Evolutionary conservation across 2,113 vertebrate genomes (phyloP), one percentile per base, ranked within the genome.

Genomic region (Dicrurus megarhynchus): DNA sequence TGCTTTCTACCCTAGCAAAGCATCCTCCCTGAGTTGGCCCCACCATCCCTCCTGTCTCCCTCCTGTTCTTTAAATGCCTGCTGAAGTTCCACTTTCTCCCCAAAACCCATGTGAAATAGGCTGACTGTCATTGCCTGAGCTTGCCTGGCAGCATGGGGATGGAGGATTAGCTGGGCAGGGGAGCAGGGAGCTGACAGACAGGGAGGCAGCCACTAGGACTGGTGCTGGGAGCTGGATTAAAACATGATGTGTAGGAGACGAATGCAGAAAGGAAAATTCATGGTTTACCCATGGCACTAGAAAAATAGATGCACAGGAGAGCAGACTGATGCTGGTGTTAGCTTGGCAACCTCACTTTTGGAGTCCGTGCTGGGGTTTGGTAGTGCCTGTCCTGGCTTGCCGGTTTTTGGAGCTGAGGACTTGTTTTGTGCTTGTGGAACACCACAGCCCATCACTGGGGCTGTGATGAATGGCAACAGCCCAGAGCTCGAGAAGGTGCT

Each of bases 391-490:
- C 37, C 2, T 6, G 75, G 28, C 85, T 90, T 90, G 87, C 47
- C 49, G 37, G 67, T 8, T 76, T 46, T 79, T 35, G 53, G 81
- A 88, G 82, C n/a, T 0, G 16, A 85, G 71, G 32, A 22, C 20
- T 90, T 83, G 85, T 65, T 92, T 83, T 57, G 83, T 84, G 79
- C 68, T 69, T 49, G 41, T 19, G 10, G 73, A 64, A 41, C 23
- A 44, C 18, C 4, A 1, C 3, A 10, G 57, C 49, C 78, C 6
- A 0, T 86, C 47, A 0, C 0, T 50, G 50, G 79, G 65, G 16
- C 81, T 77, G 28, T 5, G 15, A 4, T 32, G 63, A 33, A 17
- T 21, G 32, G 35, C 53, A 75, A 23, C 49, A 67, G 6, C 53
- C 65, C 44, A 7, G 35, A 61, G 80, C 71, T 80, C 1, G 0